phyloP scores from a whole-genome alignment of 2,797 vertebrate genomes.

The Muraenolepis orangiensis region DNA sequence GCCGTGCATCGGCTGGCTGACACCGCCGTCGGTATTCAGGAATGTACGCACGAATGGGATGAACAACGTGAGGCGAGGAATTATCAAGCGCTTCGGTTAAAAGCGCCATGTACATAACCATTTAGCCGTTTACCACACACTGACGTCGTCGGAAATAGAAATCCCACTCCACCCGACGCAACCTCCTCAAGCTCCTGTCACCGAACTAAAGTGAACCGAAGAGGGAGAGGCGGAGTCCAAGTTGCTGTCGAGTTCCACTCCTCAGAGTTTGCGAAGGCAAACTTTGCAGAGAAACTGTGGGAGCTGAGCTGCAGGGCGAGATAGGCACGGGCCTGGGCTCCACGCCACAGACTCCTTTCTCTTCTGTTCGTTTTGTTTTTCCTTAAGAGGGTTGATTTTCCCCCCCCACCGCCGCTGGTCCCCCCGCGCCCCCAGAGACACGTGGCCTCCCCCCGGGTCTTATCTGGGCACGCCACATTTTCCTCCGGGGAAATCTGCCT shows the following conservation, averaged over 20 bases:
- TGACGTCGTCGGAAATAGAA: background rate
- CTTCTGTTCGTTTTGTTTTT: conserved; percentile 56
- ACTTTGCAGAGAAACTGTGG: background rate
- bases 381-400: conserved; percentile 59
- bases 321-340: conserved; percentile 54
- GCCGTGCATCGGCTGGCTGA: no score
- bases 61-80: no score
- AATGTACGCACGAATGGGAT: no score
- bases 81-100: no score
- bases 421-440: conserved; percentile 61
- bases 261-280: background rate
- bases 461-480: conserved; percentile 67
- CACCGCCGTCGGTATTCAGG: no score
- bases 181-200: background rate
- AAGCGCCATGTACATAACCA: no score
- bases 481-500: conserved; percentile 63
- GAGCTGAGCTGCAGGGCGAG: conserved; percentile 21
- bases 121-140: background rate
- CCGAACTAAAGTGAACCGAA: background rate
- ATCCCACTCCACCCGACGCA: background rate
- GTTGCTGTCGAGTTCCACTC: background rate
- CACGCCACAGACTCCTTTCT: conserved; percentile 61
- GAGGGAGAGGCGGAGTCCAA: background rate
- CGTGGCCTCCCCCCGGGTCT: conserved; percentile 52
- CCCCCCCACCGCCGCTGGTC: conserved; percentile 27